Evolutionary conservation across 2,888 invertebrate species (phyloP).

Genomic region (Psylliodes chrysocephalus): DNA sequence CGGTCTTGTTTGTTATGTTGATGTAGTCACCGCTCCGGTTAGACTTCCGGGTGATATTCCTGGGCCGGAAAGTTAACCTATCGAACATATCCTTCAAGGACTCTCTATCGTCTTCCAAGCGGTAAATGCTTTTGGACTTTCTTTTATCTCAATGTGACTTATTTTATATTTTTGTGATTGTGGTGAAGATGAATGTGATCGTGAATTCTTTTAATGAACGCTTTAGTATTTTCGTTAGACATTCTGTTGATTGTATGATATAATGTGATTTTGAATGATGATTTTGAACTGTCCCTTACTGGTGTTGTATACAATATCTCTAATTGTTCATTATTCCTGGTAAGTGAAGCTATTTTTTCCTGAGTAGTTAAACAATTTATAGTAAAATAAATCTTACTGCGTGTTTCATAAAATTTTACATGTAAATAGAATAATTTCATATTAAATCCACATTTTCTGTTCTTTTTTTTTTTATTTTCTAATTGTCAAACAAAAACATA

Average conservation of each 20-base stretch:
- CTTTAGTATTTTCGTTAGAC: slow-evolving; percentile 6
- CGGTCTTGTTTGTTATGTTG: slow-evolving; percentile 52
- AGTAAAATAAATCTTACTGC: too few species aligned
- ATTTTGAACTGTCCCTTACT: slow-evolving; percentile 44
- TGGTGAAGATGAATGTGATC: slow-evolving; percentile 7
- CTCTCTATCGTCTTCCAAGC: background rate
- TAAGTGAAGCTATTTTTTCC: slow-evolving; percentile 38
- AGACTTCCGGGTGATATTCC: slow-evolving; percentile 52
- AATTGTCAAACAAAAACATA: too few species aligned
- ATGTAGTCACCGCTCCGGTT: slow-evolving; percentile 45
- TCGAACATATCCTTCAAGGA: slow-evolving; percentile 12
- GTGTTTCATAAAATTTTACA: too few species aligned
- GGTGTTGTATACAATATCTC: slow-evolving; percentile 42
- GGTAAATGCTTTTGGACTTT: background rate
- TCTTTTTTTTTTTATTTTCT: too few species aligned
- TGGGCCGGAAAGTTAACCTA: slow-evolving; percentile 34
- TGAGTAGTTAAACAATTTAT: too few species aligned
- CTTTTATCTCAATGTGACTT: background rate
- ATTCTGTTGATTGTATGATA: slow-evolving; percentile 26
- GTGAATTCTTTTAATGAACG: background rate
- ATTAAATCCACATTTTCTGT: too few species aligned
- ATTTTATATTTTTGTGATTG: slow-evolving; percentile 2
- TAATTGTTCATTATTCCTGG: slow-evolving; percentile 42
- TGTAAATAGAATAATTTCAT: too few species aligned
- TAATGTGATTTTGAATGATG: slow-evolving; percentile 41